Base-by-base conservation (phyloP, 2,797 vertebrate species). In the Poeciliopsis turneri region DNA sequence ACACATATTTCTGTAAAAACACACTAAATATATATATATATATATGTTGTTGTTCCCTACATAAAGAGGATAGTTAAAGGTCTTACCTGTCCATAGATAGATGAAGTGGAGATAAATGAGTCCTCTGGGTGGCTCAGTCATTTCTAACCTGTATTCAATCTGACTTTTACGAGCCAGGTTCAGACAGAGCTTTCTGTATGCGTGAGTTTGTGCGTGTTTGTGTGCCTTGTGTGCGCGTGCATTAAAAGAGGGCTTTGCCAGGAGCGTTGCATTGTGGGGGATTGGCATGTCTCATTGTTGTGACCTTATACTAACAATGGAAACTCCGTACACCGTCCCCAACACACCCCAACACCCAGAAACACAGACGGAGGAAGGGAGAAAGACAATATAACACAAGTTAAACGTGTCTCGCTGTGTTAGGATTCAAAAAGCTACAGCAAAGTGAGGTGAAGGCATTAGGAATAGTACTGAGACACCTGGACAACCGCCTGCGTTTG, bases 81-180 rank as follows among this genome's bases (percentile, higher is more conserved):
- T 71, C 91, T 92, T 84, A 95, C 95, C 92, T 83, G 92, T 90
- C 90, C 91, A 91, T 51, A 95, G 86, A 76, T 89, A 92, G 75
- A 94, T 88, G 78, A 93, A 89, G 18, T 92, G 91, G 66, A 95
- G 88, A 84, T 92, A 91, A 82, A 95, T 81, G 12, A 95, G 71
- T 73, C 86, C 76, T 53, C 80, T 90, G 72, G 81, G 66, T 57
- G 89, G 36, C 43, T 91, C 86, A 45, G 89, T 84, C 93, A 94
- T 93, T 75, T 86, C 84, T 82, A 69, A 41, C 57, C 72, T 39
- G 43, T 18, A 71, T 47, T 82, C 73, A 41, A 3, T 76, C n/a
- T 61, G 25, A 69, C 57, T 80, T 66, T 39, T 74, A 25, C 36
- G 51, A 61, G 69, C 70, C 74, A n/a, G n/a, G n/a, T n/a, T n/a